phyloP scores from a whole-genome alignment of 2,797 vertebrate species.

The Myoxocephalus aenaeus region DNA sequence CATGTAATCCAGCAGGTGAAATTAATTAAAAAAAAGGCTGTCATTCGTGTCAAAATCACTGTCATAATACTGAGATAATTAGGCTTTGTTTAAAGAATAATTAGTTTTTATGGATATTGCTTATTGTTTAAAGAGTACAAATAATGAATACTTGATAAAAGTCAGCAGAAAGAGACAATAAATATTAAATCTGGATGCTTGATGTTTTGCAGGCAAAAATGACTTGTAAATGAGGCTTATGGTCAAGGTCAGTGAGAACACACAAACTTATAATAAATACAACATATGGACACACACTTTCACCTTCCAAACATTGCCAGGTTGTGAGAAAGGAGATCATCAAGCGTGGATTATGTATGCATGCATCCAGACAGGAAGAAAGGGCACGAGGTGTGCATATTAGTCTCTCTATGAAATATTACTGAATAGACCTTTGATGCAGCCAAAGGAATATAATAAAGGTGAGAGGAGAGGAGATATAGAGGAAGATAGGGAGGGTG shows the following conservation, averaged over 20 bases:
- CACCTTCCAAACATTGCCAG: conserved; percentile 20
- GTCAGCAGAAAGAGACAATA: not conserved
- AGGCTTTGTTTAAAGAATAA: not conserved
- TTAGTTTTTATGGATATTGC: not conserved
- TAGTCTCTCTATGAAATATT: conserved; percentile 78
- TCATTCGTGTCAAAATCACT: not conserved
- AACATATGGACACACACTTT: conserved; percentile 25
- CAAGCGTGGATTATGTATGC: conserved; percentile 71
- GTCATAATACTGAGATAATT: not conserved
- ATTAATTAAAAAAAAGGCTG: not conserved
- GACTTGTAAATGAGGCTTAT: not conserved
- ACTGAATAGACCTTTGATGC: conserved; percentile 76
- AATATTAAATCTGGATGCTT: not conserved
- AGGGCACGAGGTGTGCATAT: conserved; percentile 72
- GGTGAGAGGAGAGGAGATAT: conserved; percentile 33
- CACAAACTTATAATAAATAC: conserved; percentile 13
- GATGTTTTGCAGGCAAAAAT: not conserved
- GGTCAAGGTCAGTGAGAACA: conserved; percentile 41
- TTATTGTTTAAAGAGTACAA: not conserved
- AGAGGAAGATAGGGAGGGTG: conserved; percentile 17
- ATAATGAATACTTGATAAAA: not conserved
- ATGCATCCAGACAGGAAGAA: conserved; percentile 67
- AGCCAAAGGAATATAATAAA: conserved; percentile 65
- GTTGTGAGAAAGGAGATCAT: conserved; percentile 52
- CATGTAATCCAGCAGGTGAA: not conserved